Conservation (phyloP, 2,797 vertebrate genomes). For the Tarsius wallacei region DNA sequence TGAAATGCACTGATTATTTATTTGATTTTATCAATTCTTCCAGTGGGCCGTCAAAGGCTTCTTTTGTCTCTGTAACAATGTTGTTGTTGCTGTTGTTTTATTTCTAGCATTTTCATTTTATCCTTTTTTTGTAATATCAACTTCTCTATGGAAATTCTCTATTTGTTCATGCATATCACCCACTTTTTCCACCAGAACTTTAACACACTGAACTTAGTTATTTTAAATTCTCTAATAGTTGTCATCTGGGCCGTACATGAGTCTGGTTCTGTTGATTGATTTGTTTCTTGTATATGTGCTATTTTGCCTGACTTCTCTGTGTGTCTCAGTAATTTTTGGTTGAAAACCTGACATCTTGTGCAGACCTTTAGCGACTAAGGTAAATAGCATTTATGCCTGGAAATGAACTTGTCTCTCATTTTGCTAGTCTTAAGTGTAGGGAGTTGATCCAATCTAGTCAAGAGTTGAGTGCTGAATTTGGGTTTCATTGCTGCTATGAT, state of each 20-base stretch:
- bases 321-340: not conserved
- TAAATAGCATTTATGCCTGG: not conserved
- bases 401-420: not conserved
- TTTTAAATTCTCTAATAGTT: not conserved
- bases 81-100: not conserved
- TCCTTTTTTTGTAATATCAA: not conserved
- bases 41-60: not conserved
- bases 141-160: not conserved
- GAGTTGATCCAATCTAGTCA: not conserved
- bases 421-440: not conserved
- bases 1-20: not conserved
- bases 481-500: not conserved
- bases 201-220: not conserved
- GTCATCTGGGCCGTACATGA: not conserved
- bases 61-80: not conserved
- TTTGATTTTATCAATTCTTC: not conserved
- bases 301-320: slow-evolving; percentile 7
- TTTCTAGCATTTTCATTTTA: slow-evolving; percentile 11
- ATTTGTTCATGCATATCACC: not conserved
- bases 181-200: not conserved
- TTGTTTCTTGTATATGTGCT: not conserved
- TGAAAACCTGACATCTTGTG: slow-evolving; percentile 12
- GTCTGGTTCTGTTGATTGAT: not conserved
- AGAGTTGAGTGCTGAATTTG: not conserved
- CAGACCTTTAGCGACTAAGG: not conserved